Conservation (phyloP, 2,888 invertebrate species). For the Leptinotarsa peninsularis region DNA sequence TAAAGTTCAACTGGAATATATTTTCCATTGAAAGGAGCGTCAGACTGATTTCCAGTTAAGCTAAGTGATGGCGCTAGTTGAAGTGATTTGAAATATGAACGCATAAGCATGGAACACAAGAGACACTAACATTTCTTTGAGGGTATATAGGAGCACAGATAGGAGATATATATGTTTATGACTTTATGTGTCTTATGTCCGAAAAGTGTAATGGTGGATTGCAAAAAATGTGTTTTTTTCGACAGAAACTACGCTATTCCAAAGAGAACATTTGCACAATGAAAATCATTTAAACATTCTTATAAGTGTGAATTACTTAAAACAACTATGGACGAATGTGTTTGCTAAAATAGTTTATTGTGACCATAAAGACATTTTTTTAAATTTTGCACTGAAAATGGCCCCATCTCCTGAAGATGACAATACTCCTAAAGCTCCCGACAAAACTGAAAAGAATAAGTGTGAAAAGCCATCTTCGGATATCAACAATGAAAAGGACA, state of each 20-base stretch:
- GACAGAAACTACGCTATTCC: conserved; percentile 51
- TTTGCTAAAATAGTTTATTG: conserved; percentile 44
- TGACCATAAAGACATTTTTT: conserved; percentile 38
- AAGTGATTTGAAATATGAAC: neutral
- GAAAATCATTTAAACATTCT: conserved; percentile 32
- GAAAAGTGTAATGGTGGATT: conserved; percentile 59
- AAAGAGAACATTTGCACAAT: conserved; percentile 32
- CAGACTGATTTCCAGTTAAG: conserved; percentile 20
- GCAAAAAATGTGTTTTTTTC: conserved; percentile 60
- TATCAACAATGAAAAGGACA: conserved; percentile 58
- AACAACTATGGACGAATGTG: conserved; percentile 39
- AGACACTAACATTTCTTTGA: too few relatives aligned
- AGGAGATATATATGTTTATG: too few relatives aligned
- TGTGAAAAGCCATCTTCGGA: conserved; percentile 67
- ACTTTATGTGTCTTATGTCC: conserved; percentile 18
- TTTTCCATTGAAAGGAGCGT: neutral
- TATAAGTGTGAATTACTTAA: conserved; percentile 35
- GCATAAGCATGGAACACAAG: too few relatives aligned
- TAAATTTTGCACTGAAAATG: conserved; percentile 67
- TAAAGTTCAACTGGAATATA: neutral
- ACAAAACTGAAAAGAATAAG: conserved; percentile 73
- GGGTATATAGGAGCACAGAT: too few relatives aligned
- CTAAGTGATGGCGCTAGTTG: conserved; percentile 41
- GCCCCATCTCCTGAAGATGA: conserved; percentile 83
- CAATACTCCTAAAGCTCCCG: conserved; percentile 81